Conservation (phyloP, 2,888 invertebrate species). For the Parascotia fuliginaria region DNA sequence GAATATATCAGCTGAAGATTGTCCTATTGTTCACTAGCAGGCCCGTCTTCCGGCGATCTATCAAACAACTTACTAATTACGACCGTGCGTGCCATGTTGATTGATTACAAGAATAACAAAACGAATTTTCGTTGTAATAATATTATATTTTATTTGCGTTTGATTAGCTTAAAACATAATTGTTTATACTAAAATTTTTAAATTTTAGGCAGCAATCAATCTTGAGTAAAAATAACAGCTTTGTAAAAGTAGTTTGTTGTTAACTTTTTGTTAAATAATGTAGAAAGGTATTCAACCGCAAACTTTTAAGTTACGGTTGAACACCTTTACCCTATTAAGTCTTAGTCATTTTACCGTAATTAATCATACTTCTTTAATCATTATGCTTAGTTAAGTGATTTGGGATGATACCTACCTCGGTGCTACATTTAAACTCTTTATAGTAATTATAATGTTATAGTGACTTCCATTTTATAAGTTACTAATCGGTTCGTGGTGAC, state of each 20-base stretch:
- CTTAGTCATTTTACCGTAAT: slow-evolving; percentile 1
- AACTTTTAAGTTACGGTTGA: no score
- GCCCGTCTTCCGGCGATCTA: slow-evolving; percentile 35
- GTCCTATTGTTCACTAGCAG: slow-evolving; percentile 28
- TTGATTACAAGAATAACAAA: slow-evolving; percentile 30
- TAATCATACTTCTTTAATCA: slow-evolving; percentile 7
- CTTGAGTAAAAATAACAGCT: no score
- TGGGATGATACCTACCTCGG: neutral
- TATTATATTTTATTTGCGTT: slow-evolving; percentile 6
- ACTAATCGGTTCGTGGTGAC: no score
- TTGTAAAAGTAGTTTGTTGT: no score
- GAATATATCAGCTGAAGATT: slow-evolving; percentile 27
- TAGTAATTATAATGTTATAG: neutral
- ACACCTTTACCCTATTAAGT: neutral
- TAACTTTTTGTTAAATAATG: no score
- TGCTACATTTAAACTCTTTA: neutral
- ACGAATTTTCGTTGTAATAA: slow-evolving; percentile 7
- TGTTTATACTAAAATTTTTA: no score
- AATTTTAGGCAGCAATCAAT: no score
- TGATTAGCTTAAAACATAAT: no score
- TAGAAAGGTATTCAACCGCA: no score
- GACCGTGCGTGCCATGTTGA: slow-evolving; percentile 30
- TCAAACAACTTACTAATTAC: slow-evolving; percentile 39
- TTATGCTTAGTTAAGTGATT: slow-evolving; percentile 2
- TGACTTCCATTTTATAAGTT: no score